A percentile compares a stretch with the other conserved stretches of the same genome.
Conservation (phyloP, 2,888 invertebrate species). For the Stomorhina lunata region DNA sequence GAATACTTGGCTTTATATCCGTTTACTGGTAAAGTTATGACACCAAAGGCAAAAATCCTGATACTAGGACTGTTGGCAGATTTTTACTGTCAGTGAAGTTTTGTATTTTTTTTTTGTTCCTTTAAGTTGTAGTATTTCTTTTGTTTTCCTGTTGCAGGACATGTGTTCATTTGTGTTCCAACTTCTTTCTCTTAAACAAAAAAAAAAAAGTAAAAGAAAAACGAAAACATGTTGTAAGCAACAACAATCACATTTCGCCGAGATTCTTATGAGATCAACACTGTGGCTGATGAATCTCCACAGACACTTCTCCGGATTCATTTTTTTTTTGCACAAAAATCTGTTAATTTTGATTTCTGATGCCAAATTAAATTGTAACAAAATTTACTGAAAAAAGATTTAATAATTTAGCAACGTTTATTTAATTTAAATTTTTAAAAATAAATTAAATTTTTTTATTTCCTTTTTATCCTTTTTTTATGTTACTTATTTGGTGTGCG, state of each 20-base stretch:
- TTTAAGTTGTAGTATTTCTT: background rate
- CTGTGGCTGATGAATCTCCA: conserved; percentile 60
- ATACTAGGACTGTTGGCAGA: background rate
- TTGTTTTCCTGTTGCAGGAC: conserved; percentile 51
- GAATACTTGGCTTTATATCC: no score
- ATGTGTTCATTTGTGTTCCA: conserved; percentile 27
- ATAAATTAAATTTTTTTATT: conserved; percentile 5
- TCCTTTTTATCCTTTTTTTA: background rate
- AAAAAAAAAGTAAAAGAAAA: background rate
- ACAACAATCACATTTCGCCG: conserved; percentile 35
- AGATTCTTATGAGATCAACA: conserved; percentile 56
- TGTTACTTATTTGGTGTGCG: background rate
- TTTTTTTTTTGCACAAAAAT: background rate
- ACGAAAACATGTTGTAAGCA: background rate
- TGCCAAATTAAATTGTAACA: background rate
- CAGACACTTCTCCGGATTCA: conserved; percentile 43
- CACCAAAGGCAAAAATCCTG: conserved; percentile 26
- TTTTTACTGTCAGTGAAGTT: conserved; percentile 47
- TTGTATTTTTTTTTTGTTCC: no score
- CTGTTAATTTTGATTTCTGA: background rate
- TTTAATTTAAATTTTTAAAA: conserved; percentile 10
- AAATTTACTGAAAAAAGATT: background rate
- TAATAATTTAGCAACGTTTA: background rate
- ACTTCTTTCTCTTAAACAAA: background rate
- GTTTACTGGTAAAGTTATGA: background rate